Conservation (phyloP, 2,113 vertebrate species). For the Mustelus asterias region DNA sequence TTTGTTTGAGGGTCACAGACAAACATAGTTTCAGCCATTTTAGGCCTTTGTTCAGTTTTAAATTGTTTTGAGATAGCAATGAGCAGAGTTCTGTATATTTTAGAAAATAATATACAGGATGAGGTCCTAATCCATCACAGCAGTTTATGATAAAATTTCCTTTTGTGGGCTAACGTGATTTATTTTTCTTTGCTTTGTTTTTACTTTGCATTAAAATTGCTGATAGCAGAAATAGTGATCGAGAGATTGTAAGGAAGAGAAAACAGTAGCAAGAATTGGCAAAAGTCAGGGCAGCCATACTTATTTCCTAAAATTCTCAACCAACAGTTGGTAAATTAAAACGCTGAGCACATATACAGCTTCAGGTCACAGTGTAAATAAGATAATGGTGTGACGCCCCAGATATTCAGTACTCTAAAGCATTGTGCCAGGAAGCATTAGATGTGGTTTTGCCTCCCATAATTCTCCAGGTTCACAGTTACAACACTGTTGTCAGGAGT, state of each 20-base stretch:
- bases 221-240: not conserved
- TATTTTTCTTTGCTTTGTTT: not conserved
- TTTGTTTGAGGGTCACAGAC: no score
- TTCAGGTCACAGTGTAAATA: not conserved
- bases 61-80: no score
- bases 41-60: no score
- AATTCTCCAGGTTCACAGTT: not conserved
- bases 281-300: not conserved
- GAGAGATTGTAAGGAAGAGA: not conserved
- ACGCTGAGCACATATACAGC: not conserved
- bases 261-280: not conserved
- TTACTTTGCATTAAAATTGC: not conserved
- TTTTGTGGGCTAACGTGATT: not conserved
- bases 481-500: not conserved
- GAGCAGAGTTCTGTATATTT: no score
- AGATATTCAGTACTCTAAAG: not conserved
- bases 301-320: not conserved
- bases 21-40: no score
- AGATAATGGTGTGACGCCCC: not conserved
- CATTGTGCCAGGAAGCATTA: not conserved
- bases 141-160: not conserved
- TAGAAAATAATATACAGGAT: no score
- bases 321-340: not conserved
- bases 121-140: no score
- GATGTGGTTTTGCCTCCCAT: not conserved